phyloP scores from a whole-genome alignment of 1,140 invertebrate species.

The Leptinotarsa defecta region DNA sequence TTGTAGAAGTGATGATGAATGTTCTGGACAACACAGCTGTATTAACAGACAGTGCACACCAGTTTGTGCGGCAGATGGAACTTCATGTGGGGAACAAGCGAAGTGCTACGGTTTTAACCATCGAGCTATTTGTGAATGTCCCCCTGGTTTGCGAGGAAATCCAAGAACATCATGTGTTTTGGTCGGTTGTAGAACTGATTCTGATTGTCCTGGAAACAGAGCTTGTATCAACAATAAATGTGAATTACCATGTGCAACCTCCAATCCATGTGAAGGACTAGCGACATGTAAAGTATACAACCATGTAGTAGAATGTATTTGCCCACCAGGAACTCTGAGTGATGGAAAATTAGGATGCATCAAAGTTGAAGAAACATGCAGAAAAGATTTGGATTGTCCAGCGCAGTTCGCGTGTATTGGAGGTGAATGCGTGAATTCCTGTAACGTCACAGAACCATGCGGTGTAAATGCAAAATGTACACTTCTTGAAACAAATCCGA shows the following conservation, averaged over 20 bases:
- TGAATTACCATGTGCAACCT: slow-evolving; percentile 71
- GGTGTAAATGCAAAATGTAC: slow-evolving; percentile 80
- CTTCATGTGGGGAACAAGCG: slow-evolving; percentile 57
- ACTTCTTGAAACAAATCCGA: slow-evolving; percentile 78
- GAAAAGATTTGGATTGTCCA: slow-evolving; percentile 80
- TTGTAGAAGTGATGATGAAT: slow-evolving; percentile 75
- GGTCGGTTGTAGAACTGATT: slow-evolving; percentile 74
- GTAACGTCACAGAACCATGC: slow-evolving; percentile 77
- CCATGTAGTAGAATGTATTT: slow-evolving; percentile 76
- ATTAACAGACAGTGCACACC: slow-evolving; percentile 77
- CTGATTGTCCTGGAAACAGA: slow-evolving; percentile 74
- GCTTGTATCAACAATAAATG: slow-evolving; percentile 83
- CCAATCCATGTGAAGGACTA: slow-evolving; percentile 69
- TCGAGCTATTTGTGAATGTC: slow-evolving; percentile 79
- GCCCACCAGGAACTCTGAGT: slow-evolving; percentile 76
- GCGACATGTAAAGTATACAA: slow-evolving; percentile 77
- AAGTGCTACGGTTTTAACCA: slow-evolving; percentile 79
- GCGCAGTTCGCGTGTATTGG: slow-evolving; percentile 81
- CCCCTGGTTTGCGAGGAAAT: slow-evolving; percentile 79
- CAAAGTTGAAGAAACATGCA: slow-evolving; percentile 67
- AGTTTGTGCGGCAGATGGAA: slow-evolving; percentile 70
- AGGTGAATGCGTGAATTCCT: slow-evolving; percentile 82
- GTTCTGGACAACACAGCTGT: slow-evolving; percentile 76
- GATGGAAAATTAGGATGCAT: slow-evolving; percentile 70
- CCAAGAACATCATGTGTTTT: slow-evolving; percentile 75